Evolutionary conservation across 2,797 vertebrate genomes (phyloP).

Genomic region (Arrhamphus sclerolepis): DNA sequence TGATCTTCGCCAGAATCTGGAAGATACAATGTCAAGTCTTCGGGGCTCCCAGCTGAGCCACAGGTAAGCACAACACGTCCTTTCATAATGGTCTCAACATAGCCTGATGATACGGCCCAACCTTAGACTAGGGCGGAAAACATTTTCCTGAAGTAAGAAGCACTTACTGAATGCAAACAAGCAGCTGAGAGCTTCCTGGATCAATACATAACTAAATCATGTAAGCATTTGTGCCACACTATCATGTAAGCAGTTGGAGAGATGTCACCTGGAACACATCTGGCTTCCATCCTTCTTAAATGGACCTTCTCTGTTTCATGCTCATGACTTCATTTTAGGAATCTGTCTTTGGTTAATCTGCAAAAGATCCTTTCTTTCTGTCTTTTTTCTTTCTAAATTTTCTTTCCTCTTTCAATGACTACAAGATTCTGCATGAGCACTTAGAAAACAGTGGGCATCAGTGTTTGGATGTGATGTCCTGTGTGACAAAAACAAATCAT

Average conservation of each 20-base stretch:
- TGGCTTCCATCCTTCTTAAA: constrained; percentile 69
- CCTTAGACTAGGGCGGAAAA: too few relatives aligned
- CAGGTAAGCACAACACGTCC: constrained; percentile 80
- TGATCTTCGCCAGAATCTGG: constrained; percentile 97
- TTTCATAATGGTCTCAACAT: not conserved
- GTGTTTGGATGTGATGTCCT: too few relatives aligned
- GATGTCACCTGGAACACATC: constrained; percentile 70
- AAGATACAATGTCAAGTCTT: constrained; percentile 98
- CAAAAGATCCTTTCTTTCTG: constrained; percentile 19
- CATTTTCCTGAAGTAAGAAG: constrained; percentile 10
- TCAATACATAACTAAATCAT: constrained; percentile 45
- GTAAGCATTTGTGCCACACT: constrained; percentile 47
- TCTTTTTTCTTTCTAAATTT: too few relatives aligned
- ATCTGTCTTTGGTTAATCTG: constrained; percentile 32
- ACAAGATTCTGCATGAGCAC: constrained; percentile 2
- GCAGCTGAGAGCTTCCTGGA: constrained; percentile 24
- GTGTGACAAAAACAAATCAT: too few relatives aligned
- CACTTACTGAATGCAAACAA: not conserved
- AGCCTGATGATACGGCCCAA: not conserved
- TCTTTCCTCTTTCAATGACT: too few relatives aligned
- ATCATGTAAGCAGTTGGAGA: constrained; percentile 19
- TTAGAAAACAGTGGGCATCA: too few relatives aligned
- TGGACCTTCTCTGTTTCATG: constrained; percentile 51
- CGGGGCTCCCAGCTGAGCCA: constrained; percentile 95
- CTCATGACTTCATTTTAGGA: constrained; percentile 55